Evolutionary conservation across 2,113 vertebrate species (phyloP).

Genomic region (Ardeotis arabs): DNA sequence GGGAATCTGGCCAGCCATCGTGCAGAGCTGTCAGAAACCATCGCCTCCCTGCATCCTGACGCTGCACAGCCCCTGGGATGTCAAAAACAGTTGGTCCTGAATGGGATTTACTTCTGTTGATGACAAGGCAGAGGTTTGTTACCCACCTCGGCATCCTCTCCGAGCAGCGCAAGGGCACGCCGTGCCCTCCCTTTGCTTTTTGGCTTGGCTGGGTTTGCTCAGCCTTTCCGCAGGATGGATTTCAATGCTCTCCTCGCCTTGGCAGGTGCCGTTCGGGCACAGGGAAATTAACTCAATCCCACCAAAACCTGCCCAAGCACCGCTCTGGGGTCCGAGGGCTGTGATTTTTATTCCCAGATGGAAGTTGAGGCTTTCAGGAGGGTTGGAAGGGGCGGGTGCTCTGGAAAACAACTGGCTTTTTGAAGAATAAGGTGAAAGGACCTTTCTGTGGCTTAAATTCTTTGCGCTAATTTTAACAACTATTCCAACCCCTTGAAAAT

Average conservation of each 20-base stretch:
- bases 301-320: background rate
- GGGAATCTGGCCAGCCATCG: background rate
- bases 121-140: background rate
- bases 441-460: slow-evolving; percentile 69
- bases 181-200: background rate
- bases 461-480: slow-evolving; percentile 72
- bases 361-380: background rate
- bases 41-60: slow-evolving; percentile 26
- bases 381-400: background rate
- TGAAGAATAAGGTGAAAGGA: slow-evolving; percentile 68
- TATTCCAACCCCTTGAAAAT: slow-evolving; percentile 67
- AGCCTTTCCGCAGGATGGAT: background rate
- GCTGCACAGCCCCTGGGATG: background rate
- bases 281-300: fast-evolving
- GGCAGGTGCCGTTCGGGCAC: slow-evolving; percentile 37
- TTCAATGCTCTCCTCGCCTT: background rate
- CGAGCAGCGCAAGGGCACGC: background rate
- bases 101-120: background rate
- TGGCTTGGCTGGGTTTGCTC: background rate
- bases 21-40: background rate
- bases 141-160: background rate
- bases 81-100: background rate
- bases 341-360: background rate
- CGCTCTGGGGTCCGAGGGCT: background rate
- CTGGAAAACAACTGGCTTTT: slow-evolving; percentile 66